These are phyloP conservation scores for Drosophila trapezifrons DNA, from an alignment of 1,140 invertebrate genomes.

Conservation along the genomic window DNA sequence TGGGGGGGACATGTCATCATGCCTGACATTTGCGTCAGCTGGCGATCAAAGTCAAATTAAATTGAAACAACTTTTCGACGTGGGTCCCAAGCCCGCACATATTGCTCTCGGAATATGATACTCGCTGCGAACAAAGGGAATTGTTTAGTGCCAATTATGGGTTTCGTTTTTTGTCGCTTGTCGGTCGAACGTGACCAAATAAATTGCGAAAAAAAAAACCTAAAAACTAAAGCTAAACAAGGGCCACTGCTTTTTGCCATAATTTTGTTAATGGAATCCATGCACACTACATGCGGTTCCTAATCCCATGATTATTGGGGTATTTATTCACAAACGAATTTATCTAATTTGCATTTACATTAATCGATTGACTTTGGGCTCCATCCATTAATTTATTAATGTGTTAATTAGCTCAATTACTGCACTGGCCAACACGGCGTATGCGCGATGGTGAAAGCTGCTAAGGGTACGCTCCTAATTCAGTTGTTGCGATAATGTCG, in stretches of 20 bases:
- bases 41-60: constrained; percentile 82
- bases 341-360: constrained; percentile 46
- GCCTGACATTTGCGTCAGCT: constrained; percentile 69
- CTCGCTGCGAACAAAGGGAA: constrained; percentile 19
- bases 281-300: constrained; percentile 1
- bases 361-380: constrained; percentile 41
- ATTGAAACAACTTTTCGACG: constrained; percentile 71
- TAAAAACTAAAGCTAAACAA: not conserved
- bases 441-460: constrained; percentile 20
- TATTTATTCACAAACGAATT: constrained; percentile 38
- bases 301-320: constrained; percentile 27
- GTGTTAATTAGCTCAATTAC: constrained; percentile 39
- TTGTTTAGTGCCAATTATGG: constrained; percentile 41
- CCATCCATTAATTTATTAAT: constrained; percentile 38
- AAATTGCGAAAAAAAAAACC: not conserved
- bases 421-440: constrained; percentile 16
- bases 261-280: constrained; percentile 27
- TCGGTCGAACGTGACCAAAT: constrained; percentile 24
- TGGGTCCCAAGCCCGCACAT: constrained; percentile 17
- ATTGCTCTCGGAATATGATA: constrained; percentile 17
- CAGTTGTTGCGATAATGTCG: constrained; percentile 24
- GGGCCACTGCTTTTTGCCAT: constrained; percentile 9
- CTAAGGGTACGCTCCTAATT: not conserved
- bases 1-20: constrained; percentile 59
- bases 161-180: constrained; percentile 10